A percentile compares a stretch with the other conserved stretches of the same genome.
These are phyloP conservation scores for Bombus waltoni DNA, from an alignment of 1,140 invertebrate genomes.

Conservation along the genomic window DNA sequence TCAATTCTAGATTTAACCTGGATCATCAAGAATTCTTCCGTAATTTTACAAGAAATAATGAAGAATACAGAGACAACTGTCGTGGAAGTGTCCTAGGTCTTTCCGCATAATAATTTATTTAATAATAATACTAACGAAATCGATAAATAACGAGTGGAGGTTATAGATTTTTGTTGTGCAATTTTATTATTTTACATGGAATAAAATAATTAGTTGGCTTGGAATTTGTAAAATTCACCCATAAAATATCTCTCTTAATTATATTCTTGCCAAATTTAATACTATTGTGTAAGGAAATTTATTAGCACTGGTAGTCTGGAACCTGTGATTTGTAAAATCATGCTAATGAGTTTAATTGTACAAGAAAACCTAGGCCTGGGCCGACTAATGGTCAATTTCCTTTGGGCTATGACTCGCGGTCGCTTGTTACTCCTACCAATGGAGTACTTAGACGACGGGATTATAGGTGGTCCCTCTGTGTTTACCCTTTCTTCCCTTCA, in stretches of 20 bases:
- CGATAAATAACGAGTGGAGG: not conserved
- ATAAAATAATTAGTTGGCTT: not conserved
- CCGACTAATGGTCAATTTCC: constrained; percentile 41
- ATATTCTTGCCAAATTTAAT: not conserved
- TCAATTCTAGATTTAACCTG: not conserved
- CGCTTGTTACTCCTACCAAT: constrained; percentile 14
- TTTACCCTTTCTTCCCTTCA: not conserved
- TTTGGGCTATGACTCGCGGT: too few relatives aligned
- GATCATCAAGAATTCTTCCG: not conserved
- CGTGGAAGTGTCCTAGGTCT: too few relatives aligned
- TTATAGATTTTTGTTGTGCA: not conserved
- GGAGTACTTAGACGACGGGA: not conserved
- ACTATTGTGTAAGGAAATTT: not conserved
- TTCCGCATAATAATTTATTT: too few relatives aligned
- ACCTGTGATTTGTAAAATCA: not conserved
- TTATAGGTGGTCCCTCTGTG: not conserved
- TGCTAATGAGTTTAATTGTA: not conserved
- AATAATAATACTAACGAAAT: too few relatives aligned
- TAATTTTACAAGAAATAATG: not conserved
- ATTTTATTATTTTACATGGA: not conserved
- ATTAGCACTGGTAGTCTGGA: not conserved
- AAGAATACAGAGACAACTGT: too few relatives aligned
- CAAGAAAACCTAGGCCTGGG: not conserved
- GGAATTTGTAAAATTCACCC: not conserved
- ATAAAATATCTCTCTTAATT: not conserved